Conservation (phyloP, 2,797 vertebrate genomes). For the Distichodus sexfasciatus region DNA sequence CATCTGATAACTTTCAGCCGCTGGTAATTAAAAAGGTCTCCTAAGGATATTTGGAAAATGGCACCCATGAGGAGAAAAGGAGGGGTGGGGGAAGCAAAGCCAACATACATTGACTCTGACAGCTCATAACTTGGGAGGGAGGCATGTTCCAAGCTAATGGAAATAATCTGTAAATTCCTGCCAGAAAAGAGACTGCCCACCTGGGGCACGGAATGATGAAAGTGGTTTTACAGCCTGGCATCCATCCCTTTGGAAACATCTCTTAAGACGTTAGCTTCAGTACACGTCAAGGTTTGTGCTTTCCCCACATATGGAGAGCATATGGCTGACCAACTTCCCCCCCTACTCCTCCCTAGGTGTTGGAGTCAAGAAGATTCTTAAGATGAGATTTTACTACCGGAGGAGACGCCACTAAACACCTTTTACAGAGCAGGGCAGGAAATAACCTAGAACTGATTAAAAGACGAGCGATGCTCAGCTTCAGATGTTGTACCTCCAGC, state of each 20-base stretch:
- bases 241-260: constrained; percentile 8
- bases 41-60: neutral
- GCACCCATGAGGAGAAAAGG: neutral
- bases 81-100: neutral
- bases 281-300: constrained; percentile 9
- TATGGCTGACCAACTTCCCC: constrained; percentile 31
- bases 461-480: constrained; percentile 18
- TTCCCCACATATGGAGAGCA: constrained; percentile 31
- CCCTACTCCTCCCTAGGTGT: constrained; percentile 30
- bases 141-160: neutral
- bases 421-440: constrained; percentile 34
- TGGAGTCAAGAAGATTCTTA: constrained; percentile 25
- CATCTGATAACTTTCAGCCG: neutral
- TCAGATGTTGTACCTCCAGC: constrained; percentile 34
- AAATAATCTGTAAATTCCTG: constrained; percentile 3
- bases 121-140: neutral
- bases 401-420: constrained; percentile 18
- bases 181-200: neutral
- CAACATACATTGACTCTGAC: neutral
- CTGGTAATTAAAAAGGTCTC: neutral
- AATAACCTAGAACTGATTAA: constrained; percentile 33
- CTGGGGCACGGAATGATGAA: constrained; percentile 25
- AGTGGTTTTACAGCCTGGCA: constrained; percentile 20
- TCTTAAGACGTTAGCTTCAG: constrained; percentile 26
- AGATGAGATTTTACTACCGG: constrained; percentile 8